These are phyloP conservation scores for Garra rufa DNA, from an alignment of 2,113 vertebrate species.

Conservation along the genomic window DNA sequence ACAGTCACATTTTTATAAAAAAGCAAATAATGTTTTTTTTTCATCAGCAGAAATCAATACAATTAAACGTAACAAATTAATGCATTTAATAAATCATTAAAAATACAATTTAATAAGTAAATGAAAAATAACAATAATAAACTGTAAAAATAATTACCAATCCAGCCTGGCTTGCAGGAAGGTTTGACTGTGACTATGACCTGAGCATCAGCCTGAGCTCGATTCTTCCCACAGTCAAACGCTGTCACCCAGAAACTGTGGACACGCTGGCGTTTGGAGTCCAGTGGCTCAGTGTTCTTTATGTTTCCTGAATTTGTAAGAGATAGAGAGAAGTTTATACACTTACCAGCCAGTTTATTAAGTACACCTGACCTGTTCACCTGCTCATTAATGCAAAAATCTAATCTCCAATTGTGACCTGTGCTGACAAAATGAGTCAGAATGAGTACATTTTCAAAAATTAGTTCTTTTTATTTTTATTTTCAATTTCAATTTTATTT, in stretches of 20 bases:
- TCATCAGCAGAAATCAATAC: neutral
- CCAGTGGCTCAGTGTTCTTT: constrained; percentile 95
- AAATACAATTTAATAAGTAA: neutral
- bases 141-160: constrained; percentile 64
- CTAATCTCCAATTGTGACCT: too few species aligned
- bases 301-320: constrained; percentile 86
- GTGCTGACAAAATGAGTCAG: too few species aligned
- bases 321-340: neutral
- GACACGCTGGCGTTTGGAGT: constrained; percentile 87
- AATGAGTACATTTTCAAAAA: too few species aligned
- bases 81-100: neutral
- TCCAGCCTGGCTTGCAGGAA: constrained; percentile 94
- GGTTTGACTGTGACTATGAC: constrained; percentile 96
- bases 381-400: neutral
- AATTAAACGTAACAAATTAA: neutral
- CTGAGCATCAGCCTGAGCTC: constrained; percentile 92
- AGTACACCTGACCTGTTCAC: neutral
- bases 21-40: neutral
- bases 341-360: neutral
- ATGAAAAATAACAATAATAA: neutral
- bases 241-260: constrained; percentile 97
- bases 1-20: neutral
- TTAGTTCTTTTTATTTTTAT: too few species aligned
- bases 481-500: too few species aligned
- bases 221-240: constrained; percentile 97